Base-by-base conservation (phyloP, 92 coral and sea anemone species). In the Epizoanthus illoricatus region DNA sequence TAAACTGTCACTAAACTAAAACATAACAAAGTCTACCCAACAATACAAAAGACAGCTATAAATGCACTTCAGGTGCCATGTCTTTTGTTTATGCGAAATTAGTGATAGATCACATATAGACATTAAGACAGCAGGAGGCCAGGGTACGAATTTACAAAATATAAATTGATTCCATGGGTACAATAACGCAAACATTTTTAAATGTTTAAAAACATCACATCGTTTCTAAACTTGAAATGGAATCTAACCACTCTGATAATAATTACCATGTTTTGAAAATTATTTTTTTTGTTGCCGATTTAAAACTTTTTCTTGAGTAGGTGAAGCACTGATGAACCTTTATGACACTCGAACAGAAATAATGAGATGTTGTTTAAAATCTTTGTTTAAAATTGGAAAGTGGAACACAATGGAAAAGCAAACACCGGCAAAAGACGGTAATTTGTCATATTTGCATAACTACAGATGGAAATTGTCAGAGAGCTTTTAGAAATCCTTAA, bases 101-200 rank as follows among this genome's bases (percentile, higher is more conserved):
- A 52, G 56, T 52, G 73, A 68, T 68, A 36, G 73, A 68, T 68
- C 33, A 10, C 18, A 40, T 15, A 36, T 68, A 43, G 73, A 68
- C 16, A 9, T 41, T 24, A 9, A 5, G n/a, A 7, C 73, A 68
- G 20, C 73, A 40, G 28, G 73, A 19, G 12, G 52, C 17, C 73
- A 40, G 28, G 73, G 52, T 68, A 23, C 17, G 52, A 68, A 33
- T 17, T 13, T 33, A 33, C 47, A 68, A 68, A 52, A 43, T 41
- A 13, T 23, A 65, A 39, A 68, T 33, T 68, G 11, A 68, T 19
- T 68, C 20, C 13, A 33, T 43, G 42, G 42, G 17, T 13, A 24
- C 5, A 23, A 4, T 24, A 33, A 33, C 18, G 16, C 0, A 15
- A 15, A 28, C 18, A 68, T 39, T 39, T 19, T 39, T 64, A 7